Conservation (phyloP, 2,888 invertebrate genomes). For the Ryuthela nishihirai region DNA sequence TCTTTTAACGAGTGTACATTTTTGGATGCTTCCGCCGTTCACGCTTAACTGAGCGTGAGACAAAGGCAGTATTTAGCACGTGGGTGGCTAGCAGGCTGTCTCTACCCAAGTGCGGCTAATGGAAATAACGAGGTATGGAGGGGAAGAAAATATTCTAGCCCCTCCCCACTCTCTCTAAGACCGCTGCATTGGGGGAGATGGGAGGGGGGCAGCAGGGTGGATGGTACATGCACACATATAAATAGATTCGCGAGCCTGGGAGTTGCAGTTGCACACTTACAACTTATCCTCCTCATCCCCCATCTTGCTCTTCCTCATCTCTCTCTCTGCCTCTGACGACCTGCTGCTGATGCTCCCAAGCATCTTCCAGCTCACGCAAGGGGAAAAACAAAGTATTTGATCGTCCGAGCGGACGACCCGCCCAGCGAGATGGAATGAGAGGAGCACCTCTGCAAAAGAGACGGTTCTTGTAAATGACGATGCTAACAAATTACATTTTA, state of each 20-base stretch:
- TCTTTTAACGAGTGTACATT: conserved; percentile 26
- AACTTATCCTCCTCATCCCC: background rate
- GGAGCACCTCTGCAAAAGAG: background rate
- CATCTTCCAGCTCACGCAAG: conserved; percentile 8
- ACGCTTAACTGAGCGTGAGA: conserved; percentile 13
- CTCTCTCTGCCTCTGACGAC: background rate
- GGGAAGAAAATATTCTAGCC: too few species aligned
- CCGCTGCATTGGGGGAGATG: background rate
- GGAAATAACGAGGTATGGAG: background rate
- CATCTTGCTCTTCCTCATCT: background rate
- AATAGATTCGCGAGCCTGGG: background rate
- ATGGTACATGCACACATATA: background rate
- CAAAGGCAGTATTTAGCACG: conserved; percentile 9
- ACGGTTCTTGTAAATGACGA: conserved; percentile 15
- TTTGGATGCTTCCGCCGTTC: conserved; percentile 12
- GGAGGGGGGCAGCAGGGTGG: background rate
- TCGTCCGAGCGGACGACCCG: conserved; percentile 21
- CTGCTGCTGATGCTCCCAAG: background rate
- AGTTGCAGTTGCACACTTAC: background rate
- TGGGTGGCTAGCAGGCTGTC: conserved; percentile 2
- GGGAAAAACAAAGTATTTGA: conserved; percentile 30
- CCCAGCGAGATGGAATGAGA: background rate
- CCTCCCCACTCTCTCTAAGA: too few species aligned
- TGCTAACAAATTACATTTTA: conserved; percentile 34
- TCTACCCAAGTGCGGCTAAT: background rate